Evolutionary conservation across 2,797 vertebrate species (phyloP), one percentile per base, ranked within the genome.

Genomic region (Lerista edwardsae): DNA sequence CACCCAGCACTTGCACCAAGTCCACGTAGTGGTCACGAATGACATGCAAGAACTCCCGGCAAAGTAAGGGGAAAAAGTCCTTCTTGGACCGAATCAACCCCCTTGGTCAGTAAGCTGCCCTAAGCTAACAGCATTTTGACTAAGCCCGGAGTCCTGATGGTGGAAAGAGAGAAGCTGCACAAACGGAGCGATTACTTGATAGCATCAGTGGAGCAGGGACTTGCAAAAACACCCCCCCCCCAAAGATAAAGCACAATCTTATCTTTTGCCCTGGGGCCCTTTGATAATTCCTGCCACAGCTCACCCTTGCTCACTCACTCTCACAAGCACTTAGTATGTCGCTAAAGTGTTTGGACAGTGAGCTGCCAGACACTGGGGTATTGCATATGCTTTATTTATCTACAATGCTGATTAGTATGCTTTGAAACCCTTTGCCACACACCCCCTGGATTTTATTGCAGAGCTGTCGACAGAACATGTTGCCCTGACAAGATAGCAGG

Each of bases 371-470:
- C 91, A 90, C 31, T 86, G 74, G 90, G 89, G 15, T 1, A 0
- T 4, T 88, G 39, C 71, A 68, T 17, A 27, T 12, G 44, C 10
- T 91, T 86, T 89, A 29, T 92, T 95, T 91, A 87, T 91, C 78
- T 44, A 92, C 75, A 90, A 92, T 91, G 82, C 61, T 92, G 91
- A 91, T 93, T 88, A 90, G 64, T 90, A 90, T 93, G 91, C 84
- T 90, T 93, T 94, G 82, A 83, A 92, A n/a, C n/a, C n/a, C n/a
- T n/a, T n/a, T n/a, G n/a, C n/a, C n/a, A n/a, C n/a, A n/a, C n/a
- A n/a, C n/a, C n/a, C n/a, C 6, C 80, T 92, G 82, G 80, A 86
- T 93, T 88, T 87, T 84, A 80, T 76, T 82, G 62, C 84, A 88
- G 62, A 88, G 27, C 25, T 75, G 62, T 68, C 91, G 90, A 88